Evolutionary conservation across 2,888 invertebrate genomes (phyloP).

Genomic region (Xestoiulus laeticollis): DNA sequence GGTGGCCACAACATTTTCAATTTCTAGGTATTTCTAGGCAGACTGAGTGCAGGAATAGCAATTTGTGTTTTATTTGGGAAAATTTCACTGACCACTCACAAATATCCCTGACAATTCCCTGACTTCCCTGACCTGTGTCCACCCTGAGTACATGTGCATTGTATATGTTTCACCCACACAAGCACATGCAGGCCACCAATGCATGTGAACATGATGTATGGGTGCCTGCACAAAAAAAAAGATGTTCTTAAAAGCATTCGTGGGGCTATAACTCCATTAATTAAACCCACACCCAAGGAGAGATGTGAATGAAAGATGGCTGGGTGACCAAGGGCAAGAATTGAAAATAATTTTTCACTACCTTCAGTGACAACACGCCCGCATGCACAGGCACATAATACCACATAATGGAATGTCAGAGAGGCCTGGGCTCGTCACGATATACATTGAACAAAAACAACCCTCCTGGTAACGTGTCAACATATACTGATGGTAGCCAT

Average conservation of each 20-base stretch:
- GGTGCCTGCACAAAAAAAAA: background rate
- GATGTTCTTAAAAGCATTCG: slow-evolving; percentile 14
- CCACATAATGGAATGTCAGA: background rate
- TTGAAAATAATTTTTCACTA: slow-evolving; percentile 21
- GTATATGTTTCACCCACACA: background rate
- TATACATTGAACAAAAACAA: background rate
- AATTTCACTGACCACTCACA: too few species aligned
- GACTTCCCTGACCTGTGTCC: too few species aligned
- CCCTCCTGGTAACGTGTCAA: slow-evolving; percentile 5
- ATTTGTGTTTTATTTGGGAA: too few species aligned
- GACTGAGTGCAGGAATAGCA: too few species aligned
- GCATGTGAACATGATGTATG: slow-evolving; percentile 8
- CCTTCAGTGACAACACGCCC: slow-evolving; percentile 34
- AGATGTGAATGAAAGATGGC: slow-evolving; percentile 34
- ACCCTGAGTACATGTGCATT: too few species aligned
- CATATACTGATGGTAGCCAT: background rate
- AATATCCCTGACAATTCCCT: too few species aligned
- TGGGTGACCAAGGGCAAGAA: slow-evolving; percentile 39
- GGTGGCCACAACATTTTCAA: too few species aligned
- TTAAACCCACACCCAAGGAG: slow-evolving; percentile 36
- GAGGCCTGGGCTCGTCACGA: background rate
- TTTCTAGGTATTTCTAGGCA: too few species aligned
- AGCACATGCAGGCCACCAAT: background rate
- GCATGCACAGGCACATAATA: background rate
- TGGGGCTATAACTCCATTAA: slow-evolving; percentile 43